phyloP scores from a whole-genome alignment of 2,888 invertebrate genomes.

The Itoplectis maculator region DNA sequence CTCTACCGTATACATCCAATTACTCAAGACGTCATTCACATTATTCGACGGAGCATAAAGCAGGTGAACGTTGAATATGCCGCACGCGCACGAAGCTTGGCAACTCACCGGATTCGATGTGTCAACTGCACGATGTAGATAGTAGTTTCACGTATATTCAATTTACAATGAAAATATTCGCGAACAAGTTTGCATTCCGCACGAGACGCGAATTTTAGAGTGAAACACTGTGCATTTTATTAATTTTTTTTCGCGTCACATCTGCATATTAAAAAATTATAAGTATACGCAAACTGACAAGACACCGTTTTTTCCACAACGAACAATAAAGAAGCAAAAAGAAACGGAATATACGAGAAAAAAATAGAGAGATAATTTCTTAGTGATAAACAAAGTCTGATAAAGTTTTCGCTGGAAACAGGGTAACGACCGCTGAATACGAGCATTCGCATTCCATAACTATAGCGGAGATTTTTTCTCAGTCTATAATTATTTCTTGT shows the following conservation, averaged over 20 bases:
- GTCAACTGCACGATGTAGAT: slow-evolving; percentile 52
- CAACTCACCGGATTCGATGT: slow-evolving; percentile 57
- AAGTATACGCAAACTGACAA: neutral
- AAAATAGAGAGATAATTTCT: too few species aligned
- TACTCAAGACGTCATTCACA: slow-evolving; percentile 59
- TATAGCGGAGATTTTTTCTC: too few species aligned
- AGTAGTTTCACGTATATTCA: slow-evolving; percentile 24
- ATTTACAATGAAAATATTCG: slow-evolving; percentile 32
- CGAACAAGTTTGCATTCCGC: neutral
- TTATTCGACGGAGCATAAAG: slow-evolving; percentile 63
- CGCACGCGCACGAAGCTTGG: slow-evolving; percentile 43
- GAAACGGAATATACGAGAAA: too few species aligned
- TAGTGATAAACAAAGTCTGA: too few species aligned
- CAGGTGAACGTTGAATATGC: slow-evolving; percentile 56
- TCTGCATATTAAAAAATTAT: slow-evolving; percentile 9
- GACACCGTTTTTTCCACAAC: too few species aligned
- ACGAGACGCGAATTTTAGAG: slow-evolving; percentile 14
- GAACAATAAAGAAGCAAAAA: too few species aligned
- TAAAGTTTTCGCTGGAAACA: too few species aligned
- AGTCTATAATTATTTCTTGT: too few species aligned
- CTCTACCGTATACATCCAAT: slow-evolving; percentile 53
- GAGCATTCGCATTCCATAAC: too few species aligned
- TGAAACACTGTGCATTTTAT: neutral
- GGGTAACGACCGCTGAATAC: too few species aligned
- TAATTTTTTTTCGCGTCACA: neutral